Percentiles rank a stretch among this genome's conserved stretches.
Evolutionary conservation across 2,888 invertebrate species (phyloP).

Genomic region (Pandemis corylana): DNA sequence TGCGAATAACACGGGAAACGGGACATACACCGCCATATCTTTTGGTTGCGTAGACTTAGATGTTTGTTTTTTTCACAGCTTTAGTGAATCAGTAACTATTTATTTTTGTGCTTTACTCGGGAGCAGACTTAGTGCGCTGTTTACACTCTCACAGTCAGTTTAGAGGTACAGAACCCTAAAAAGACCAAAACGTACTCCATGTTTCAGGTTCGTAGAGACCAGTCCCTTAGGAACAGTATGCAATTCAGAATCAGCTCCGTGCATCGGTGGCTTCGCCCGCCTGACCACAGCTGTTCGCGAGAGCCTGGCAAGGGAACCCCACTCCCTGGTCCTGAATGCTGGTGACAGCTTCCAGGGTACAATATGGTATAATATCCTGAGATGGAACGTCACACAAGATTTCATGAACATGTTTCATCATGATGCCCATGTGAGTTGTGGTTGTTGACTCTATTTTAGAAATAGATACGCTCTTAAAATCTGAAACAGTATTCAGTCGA

Average conservation of each 20-base stretch:
- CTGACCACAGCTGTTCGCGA: slow-evolving; percentile 84
- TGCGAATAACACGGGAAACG: too few species aligned
- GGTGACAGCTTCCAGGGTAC: slow-evolving; percentile 90
- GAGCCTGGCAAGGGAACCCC: slow-evolving; percentile 81
- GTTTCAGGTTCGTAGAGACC: slow-evolving; percentile 86
- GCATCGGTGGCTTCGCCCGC: slow-evolving; percentile 90
- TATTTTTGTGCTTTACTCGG: too few species aligned
- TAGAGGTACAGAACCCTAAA: too few species aligned
- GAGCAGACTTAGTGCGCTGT: too few species aligned
- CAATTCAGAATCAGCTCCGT: slow-evolving; percentile 72
- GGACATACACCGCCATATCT: too few species aligned
- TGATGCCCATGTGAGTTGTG: slow-evolving; percentile 88
- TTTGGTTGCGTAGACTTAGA: too few species aligned
- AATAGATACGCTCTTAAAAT: too few species aligned
- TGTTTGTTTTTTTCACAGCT: too few species aligned
- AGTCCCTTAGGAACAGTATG: slow-evolving; percentile 84
- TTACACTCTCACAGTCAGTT: too few species aligned
- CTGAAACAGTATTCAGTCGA: too few species aligned
- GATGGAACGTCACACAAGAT: slow-evolving; percentile 90
- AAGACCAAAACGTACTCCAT: not conserved
- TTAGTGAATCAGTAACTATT: too few species aligned
- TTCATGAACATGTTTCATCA: slow-evolving; percentile 92
- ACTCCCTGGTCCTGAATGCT: slow-evolving; percentile 86
- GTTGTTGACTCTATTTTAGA: not conserved
- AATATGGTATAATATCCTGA: slow-evolving; percentile 90